These are phyloP conservation scores for Hoplostethus atlanticus DNA, from an alignment of 2,797 vertebrate species.

Conservation along the genomic window DNA sequence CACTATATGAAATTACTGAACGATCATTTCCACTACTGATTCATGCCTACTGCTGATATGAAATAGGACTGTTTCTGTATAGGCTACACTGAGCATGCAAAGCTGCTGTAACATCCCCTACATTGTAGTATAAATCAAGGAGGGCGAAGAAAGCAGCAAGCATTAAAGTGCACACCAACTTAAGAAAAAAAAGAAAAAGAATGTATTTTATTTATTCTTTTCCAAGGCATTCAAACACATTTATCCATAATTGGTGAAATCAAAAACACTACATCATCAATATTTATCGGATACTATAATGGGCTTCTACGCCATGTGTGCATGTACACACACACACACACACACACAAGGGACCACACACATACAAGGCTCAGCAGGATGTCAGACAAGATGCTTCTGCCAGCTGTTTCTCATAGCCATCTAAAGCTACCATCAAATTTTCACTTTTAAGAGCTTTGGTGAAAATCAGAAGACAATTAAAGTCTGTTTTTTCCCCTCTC, in stretches of 20 bases:
- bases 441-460: conserved; percentile 82
- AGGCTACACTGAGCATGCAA: not conserved
- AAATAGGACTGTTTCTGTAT: not conserved
- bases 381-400: conserved; percentile 33
- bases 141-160: not conserved
- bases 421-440: conserved; percentile 73
- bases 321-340: conserved; percentile 51
- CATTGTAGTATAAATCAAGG: not conserved
- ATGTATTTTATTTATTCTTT: conserved; percentile 72
- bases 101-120: no score
- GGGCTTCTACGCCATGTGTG: conserved; percentile 67
- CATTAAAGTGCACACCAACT: conserved; percentile 19
- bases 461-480: conserved; percentile 58
- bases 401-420: conserved; percentile 51
- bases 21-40: not conserved
- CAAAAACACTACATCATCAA: conserved; percentile 71
- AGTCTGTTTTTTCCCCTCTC: conserved; percentile 22
- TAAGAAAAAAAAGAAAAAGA: conserved; percentile 57
- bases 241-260: conserved; percentile 73
- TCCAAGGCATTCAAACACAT: conserved; percentile 79
- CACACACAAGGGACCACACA: conserved; percentile 55
- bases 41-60: no score
- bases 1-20: conserved; percentile 5
- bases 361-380: conserved; percentile 63
- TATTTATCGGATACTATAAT: conserved; percentile 72